phyloP scores from a whole-genome alignment of 2,797 vertebrate genomes.

The Melanotaenia maccullochi region DNA sequence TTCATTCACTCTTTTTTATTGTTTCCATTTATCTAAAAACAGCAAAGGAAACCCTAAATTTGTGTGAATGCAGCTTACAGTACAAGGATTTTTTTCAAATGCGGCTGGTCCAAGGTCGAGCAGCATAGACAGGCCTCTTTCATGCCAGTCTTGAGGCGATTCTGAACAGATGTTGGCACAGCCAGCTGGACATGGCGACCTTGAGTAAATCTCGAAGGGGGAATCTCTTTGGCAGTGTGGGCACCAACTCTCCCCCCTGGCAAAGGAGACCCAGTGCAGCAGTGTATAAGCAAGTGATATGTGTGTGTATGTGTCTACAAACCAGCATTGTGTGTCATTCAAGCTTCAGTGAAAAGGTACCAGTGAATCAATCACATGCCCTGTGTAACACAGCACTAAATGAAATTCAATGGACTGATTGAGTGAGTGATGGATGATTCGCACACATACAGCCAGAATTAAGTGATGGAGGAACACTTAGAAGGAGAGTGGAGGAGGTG shows the following conservation, averaged over 20 bases:
- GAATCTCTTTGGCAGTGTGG: slow-evolving; percentile 76
- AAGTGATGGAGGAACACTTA: slow-evolving; percentile 81
- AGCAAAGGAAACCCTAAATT: background rate
- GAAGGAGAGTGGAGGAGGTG: slow-evolving; percentile 75
- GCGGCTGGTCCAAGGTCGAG: slow-evolving; percentile 74
- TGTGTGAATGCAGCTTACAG: background rate
- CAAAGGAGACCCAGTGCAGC: slow-evolving; percentile 68
- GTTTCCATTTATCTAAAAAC: background rate
- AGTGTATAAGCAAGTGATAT: slow-evolving; percentile 50
- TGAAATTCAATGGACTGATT: slow-evolving; percentile 85
- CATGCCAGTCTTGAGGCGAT: slow-evolving; percentile 79
- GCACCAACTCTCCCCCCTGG: slow-evolving; percentile 71
- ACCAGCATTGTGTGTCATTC: slow-evolving; percentile 81
- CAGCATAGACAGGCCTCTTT: slow-evolving; percentile 61
- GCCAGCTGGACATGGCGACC: slow-evolving; percentile 80
- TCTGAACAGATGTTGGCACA: slow-evolving; percentile 80
- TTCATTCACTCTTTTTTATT: background rate
- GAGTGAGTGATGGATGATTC: slow-evolving; percentile 84
- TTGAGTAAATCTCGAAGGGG: slow-evolving; percentile 78
- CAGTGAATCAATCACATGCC: slow-evolving; percentile 84
- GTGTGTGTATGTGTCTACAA: slow-evolving; percentile 49
- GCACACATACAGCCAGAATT: slow-evolving; percentile 76
- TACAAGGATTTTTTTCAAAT: slow-evolving; percentile 31
- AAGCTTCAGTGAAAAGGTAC: slow-evolving; percentile 82
- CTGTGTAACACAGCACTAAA: slow-evolving; percentile 82